Percentiles rank a stretch among this genome's conserved stretches.
Conservation (phyloP, 2,113 vertebrate genomes). For the Oncorhynchus clarkii region DNA sequence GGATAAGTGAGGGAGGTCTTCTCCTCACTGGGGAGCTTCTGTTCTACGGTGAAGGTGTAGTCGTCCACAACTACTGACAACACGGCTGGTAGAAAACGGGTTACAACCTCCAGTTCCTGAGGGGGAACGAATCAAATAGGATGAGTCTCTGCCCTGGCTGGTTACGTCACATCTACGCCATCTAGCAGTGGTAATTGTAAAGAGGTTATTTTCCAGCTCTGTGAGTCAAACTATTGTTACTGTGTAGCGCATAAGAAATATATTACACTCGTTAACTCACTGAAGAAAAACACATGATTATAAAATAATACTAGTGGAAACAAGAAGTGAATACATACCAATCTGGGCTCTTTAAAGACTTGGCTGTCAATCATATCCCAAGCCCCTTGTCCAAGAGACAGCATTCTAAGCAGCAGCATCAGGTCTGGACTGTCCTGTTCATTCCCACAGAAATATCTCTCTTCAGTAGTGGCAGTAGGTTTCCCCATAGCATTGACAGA, state of each 20-base stretch:
- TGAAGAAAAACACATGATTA: neutral
- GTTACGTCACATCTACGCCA: no score
- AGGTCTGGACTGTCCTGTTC: conserved; percentile 91
- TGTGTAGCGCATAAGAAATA: neutral
- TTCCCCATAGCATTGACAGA: neutral
- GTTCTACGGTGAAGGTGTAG: conserved; percentile 88
- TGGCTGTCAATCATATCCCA: conserved; percentile 99
- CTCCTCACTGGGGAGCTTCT: conserved; percentile 90
- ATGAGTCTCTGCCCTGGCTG: neutral
- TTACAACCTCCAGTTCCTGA: conserved; percentile 90
- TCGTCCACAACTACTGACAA: conserved; percentile 97
- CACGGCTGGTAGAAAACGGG: conserved; percentile 90
- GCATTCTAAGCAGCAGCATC: conserved; percentile 89
- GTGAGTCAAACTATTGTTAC: neutral
- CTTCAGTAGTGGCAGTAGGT: neutral
- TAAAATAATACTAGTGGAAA: neutral
- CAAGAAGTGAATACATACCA: conserved; percentile 72
- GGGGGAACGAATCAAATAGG: neutral
- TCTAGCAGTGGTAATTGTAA: no score
- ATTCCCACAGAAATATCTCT: conserved; percentile 29
- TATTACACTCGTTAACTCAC: neutral
- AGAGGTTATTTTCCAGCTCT: no score
- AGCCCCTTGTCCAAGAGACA: conserved; percentile 91
- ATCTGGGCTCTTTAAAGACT: conserved; percentile 95
- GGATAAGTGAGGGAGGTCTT: conserved; percentile 83